These are phyloP conservation scores for Pollenia amentaria DNA, from an alignment of 2,888 invertebrate species.

Conservation along the genomic window DNA sequence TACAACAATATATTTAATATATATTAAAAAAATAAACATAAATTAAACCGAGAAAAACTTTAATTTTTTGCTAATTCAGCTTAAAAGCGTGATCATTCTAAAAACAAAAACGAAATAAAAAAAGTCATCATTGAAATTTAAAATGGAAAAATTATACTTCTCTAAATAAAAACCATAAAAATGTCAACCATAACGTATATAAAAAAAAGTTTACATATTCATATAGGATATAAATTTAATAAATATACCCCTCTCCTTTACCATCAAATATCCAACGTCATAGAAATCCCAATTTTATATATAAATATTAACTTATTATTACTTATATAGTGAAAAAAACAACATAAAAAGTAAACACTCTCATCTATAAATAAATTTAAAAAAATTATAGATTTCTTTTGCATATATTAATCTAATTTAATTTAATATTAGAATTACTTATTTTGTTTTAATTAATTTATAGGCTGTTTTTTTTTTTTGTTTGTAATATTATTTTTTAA, in stretches of 20 bases:
- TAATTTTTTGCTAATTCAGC: conserved; percentile 71
- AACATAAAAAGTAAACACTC: conserved; percentile 25
- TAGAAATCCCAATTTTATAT: conserved; percentile 67
- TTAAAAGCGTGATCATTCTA: conserved; percentile 73
- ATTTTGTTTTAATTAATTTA: conserved; percentile 67
- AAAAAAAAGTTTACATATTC: conserved; percentile 60
- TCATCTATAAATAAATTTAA: conserved; percentile 58
- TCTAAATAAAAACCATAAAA: conserved; percentile 47
- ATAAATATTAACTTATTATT: conserved; percentile 61
- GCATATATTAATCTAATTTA: conserved; percentile 59
- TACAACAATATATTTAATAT: conserved; percentile 66
- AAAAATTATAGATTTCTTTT: conserved; percentile 56
- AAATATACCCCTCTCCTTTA: conserved; percentile 50
- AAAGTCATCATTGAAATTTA: conserved; percentile 52
- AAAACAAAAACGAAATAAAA: conserved; percentile 66
- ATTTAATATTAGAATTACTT: conserved; percentile 51
- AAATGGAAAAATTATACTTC: conserved; percentile 52
- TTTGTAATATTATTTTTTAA: conserved; percentile 59
- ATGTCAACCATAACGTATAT: conserved; percentile 58
- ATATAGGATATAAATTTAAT: conserved; percentile 67
- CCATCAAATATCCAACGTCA: conserved; percentile 54
- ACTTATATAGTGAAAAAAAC: conserved; percentile 57
- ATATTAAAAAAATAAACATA: conserved; percentile 24
- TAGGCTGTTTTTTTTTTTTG: conserved; percentile 70
- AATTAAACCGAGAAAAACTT: conserved; percentile 63